Percentiles rank a stretch among this genome's conserved stretches.
Conservation (phyloP, 2,113 vertebrate genomes). For the Boleophthalmus pectinirostris region DNA sequence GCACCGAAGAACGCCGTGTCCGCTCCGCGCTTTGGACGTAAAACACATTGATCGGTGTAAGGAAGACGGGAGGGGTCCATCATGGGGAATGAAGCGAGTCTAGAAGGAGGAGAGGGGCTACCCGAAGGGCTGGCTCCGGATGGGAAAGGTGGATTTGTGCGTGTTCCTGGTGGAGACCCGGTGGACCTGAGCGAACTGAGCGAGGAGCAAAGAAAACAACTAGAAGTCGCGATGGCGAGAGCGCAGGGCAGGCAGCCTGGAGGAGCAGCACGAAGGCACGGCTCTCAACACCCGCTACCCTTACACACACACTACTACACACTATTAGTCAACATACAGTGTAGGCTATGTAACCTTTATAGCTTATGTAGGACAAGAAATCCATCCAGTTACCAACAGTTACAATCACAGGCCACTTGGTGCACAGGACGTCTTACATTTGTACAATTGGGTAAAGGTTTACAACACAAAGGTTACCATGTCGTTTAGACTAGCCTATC, state of each 20-base stretch:
- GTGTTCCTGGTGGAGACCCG: constrained; percentile 81
- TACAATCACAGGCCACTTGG: neutral
- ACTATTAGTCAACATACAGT: neutral
- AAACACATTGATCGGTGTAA: constrained; percentile 51
- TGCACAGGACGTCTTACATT: neutral
- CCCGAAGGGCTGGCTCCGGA: constrained; percentile 85
- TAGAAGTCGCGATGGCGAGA: constrained; percentile 92
- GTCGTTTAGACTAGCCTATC: neutral
- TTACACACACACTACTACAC: constrained; percentile 8
- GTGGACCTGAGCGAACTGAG: constrained; percentile 89
- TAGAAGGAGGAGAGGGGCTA: constrained; percentile 89
- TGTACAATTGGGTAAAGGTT: neutral
- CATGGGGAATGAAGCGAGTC: constrained; percentile 98
- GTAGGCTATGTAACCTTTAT: constrained; percentile 41
- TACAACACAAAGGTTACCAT: neutral
- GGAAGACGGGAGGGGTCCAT: constrained; percentile 70
- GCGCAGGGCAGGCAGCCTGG: constrained; percentile 89
- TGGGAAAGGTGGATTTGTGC: constrained; percentile 80
- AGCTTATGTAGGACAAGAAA: constrained; percentile 32
- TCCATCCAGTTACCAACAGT: neutral
- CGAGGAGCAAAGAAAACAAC: constrained; percentile 90
- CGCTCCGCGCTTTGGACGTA: constrained; percentile 57
- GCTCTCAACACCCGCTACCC: constrained; percentile 21
- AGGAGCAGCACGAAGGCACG: constrained; percentile 85
- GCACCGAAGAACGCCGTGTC: constrained; percentile 39